Evolutionary conservation across 2,888 invertebrate genomes (phyloP).

Genomic region (Napeogenes inachia): DNA sequence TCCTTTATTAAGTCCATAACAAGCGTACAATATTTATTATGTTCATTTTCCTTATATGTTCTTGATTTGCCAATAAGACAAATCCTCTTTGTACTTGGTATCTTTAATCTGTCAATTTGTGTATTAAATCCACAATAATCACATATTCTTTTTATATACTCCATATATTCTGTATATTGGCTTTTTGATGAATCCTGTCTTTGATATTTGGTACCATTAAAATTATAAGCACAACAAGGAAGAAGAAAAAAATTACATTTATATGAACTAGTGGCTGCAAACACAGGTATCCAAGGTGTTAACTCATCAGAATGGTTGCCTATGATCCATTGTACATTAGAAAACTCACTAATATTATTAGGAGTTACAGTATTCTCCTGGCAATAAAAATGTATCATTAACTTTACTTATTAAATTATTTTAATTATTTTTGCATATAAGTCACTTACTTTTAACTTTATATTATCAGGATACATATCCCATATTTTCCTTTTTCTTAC

Average conservation of each 20-base stretch:
- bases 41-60: slow-evolving; percentile 54
- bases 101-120: slow-evolving; percentile 89
- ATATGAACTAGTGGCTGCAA: slow-evolving; percentile 87
- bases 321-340: slow-evolving; percentile 93
- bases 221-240: slow-evolving; percentile 97
- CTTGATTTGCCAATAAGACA: slow-evolving; percentile 82
- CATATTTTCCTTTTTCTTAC: slow-evolving; percentile 91
- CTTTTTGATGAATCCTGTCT: slow-evolving; percentile 82
- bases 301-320: slow-evolving; percentile 99
- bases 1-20: slow-evolving; percentile 66
- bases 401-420: background rate
- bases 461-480: slow-evolving; percentile 83
- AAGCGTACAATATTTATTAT: slow-evolving; percentile 49
- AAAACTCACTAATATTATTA: slow-evolving; percentile 80
- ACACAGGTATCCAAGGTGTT: slow-evolving; percentile 98
- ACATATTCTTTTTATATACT: slow-evolving; percentile 80
- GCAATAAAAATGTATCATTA: slow-evolving; percentile 36
- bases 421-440: background rate
- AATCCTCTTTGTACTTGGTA: slow-evolving; percentile 97
- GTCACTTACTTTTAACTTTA: slow-evolving; percentile 79
- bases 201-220: slow-evolving; percentile 90
- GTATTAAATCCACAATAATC: slow-evolving; percentile 85
- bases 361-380: slow-evolving; percentile 83
- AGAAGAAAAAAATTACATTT: slow-evolving; percentile 90
- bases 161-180: slow-evolving; percentile 86